These are phyloP conservation scores for Strigops habroptila DNA, from an alignment of 2,113 vertebrate species.

Conservation along the genomic window DNA sequence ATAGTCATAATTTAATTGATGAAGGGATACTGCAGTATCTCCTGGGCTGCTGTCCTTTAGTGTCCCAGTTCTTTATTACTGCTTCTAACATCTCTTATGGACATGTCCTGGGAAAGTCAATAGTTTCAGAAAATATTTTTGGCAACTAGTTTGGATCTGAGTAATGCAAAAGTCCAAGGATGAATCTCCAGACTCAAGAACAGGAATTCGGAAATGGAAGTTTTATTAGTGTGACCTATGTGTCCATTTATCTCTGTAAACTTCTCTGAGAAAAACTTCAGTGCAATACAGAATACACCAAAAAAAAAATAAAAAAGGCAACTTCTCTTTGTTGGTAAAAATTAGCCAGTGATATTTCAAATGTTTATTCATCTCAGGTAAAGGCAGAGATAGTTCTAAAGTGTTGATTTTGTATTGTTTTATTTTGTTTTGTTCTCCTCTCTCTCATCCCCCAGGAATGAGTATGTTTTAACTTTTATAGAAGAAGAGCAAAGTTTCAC, in stretches of 20 bases:
- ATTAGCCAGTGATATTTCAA: background rate
- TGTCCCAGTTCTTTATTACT: background rate
- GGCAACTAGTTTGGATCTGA: background rate
- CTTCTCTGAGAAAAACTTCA: background rate
- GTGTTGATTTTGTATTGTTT: rapidly evolving
- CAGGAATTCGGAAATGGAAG: background rate
- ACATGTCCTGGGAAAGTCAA: background rate
- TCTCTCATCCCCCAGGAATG: rapidly evolving
- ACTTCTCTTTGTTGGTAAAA: background rate
- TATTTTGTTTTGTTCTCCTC: background rate
- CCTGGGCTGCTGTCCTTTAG: background rate
- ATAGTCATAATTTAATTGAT: background rate
- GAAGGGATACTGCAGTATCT: background rate
- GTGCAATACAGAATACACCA: background rate
- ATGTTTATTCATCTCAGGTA: background rate
- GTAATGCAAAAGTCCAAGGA: background rate
- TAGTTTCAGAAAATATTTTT: background rate
- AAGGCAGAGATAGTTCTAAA: background rate
- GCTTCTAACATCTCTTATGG: background rate
- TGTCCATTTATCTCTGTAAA: background rate
- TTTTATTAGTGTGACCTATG: background rate
- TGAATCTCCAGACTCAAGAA: background rate
- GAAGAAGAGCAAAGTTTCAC: background rate
- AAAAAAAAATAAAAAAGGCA: background rate
- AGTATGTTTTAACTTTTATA: background rate